A percentile compares a stretch with the other conserved stretches of the same genome.
Conservation (phyloP, 2,113 vertebrate genomes). For the Parus major region DNA sequence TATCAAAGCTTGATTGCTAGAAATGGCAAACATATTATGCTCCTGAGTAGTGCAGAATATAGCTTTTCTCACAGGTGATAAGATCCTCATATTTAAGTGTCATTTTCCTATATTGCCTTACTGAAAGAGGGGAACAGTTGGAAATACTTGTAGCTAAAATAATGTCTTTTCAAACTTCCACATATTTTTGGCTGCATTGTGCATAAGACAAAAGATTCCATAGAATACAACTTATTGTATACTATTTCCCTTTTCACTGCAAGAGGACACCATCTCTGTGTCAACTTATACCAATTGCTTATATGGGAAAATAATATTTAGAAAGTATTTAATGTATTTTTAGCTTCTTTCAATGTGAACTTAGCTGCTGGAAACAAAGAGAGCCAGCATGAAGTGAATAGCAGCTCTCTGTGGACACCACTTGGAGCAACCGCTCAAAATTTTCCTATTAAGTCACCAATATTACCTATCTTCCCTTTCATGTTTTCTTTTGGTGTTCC, state of each 20-base stretch:
- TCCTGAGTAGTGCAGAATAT: not conserved
- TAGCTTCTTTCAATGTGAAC: conserved; percentile 20
- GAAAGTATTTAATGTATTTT: conserved; percentile 27
- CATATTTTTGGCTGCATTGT: not conserved
- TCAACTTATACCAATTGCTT: conserved; percentile 6
- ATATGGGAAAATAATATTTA: conserved; percentile 14
- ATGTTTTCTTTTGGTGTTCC: not conserved
- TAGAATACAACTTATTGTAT: not conserved
- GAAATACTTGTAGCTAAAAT: not conserved
- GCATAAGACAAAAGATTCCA: not conserved
- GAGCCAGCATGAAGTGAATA: not conserved
- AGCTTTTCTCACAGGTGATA: not conserved
- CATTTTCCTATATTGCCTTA: not conserved
- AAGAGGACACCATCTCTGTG: not conserved
- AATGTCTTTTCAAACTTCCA: not conserved
- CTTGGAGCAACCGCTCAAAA: not conserved
- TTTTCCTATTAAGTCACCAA: not conserved
- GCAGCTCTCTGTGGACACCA: not conserved
- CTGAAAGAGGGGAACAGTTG: not conserved
- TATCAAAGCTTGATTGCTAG: not conserved
- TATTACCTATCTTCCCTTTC: not conserved
- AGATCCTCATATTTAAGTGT: not conserved
- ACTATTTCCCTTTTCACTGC: not conserved
- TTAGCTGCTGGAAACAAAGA: conserved; percentile 34
- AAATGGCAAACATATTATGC: not conserved